phyloP scores from a whole-genome alignment of 1,140 invertebrate genomes.

The Hyposmocoma kahamanoa region DNA sequence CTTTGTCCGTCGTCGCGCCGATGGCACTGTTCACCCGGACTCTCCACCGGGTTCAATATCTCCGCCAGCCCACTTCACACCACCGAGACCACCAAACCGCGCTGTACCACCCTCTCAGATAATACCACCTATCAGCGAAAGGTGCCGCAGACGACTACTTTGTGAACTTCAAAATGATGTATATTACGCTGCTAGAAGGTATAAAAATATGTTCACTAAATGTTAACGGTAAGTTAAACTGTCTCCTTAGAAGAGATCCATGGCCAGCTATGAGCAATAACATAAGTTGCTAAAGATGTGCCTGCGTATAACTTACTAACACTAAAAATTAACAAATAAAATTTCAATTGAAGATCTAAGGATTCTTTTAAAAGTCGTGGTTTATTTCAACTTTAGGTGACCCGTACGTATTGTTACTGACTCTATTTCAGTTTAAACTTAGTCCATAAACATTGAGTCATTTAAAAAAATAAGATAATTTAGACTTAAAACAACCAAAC shows the following conservation, averaged over 20 bases:
- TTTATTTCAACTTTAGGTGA: not conserved
- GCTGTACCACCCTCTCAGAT: too few species aligned
- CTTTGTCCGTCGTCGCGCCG: not conserved
- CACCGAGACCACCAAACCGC: too few species aligned
- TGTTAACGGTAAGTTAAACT: not conserved
- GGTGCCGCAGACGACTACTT: conserved; percentile 43
- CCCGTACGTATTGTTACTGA: not conserved
- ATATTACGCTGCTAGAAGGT: too few species aligned
- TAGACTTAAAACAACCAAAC: not conserved
- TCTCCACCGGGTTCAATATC: too few species aligned
- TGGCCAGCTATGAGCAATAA: not conserved
- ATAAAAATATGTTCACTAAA: too few species aligned
- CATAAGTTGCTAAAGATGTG: not conserved
- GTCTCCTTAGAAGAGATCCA: not conserved
- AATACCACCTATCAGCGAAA: conserved; percentile 56
- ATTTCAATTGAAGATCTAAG: not conserved
- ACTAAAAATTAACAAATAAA: too few species aligned
- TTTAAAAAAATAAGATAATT: not conserved
- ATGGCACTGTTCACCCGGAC: too few species aligned
- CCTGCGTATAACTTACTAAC: too few species aligned
- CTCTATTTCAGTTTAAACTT: not conserved
- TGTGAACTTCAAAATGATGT: conserved; percentile 46
- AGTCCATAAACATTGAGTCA: not conserved
- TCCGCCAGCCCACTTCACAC: too few species aligned
- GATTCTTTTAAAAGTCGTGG: not conserved